Base-by-base conservation (phyloP, 2,888 invertebrate genomes). In the Laothoe populi region DNA sequence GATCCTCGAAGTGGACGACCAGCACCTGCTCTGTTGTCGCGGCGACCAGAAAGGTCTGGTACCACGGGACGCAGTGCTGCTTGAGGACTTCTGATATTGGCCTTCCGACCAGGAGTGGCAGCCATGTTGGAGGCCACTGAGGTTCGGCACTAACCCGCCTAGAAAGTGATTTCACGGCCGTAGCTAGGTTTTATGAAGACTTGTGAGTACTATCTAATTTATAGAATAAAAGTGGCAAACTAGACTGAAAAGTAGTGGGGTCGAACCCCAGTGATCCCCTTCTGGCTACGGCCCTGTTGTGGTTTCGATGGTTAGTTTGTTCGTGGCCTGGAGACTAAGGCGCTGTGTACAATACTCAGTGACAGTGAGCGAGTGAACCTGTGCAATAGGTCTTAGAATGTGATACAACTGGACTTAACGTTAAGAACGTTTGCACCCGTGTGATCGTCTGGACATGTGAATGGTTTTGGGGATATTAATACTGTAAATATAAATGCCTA, bases 1-100 rank as follows among this genome's bases (percentile, higher is more conserved):
- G 40, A 95, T 96, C 58, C 88, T 96, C 31, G 96, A 96, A 75
- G 96, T 96, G 53, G 96, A 96, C 82, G 95, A 94, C 75, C 95
- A 96, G 73, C 95, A 96, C 94, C 84, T 96, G 70, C 86, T 96
- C 63, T 96, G 96, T 82, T 96, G 96, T 75, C 91, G 96, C 70
- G 96, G 96, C 7, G 95, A 96, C 44, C 95, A 95, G 74, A 96
- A 96, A 79, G 96, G 96, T 64, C 91, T 96, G 45, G 96, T 96
- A 46, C 96, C 96, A 1, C 93, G 95, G 64, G 94, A 95, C 65
- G 96, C 96, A 40, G 96, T 96, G 21, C 89, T 95, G 65, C 73
- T 87, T 1, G 93, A 92, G 72, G 90, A 92, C 70, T 90, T 91
- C 88, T 92, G 92, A 92, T 91, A 87, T 82, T 86, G 86, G 90